These are phyloP conservation scores for Pangasius djambal DNA, from an alignment of 2,797 vertebrate genomes.

Conservation along the genomic window DNA sequence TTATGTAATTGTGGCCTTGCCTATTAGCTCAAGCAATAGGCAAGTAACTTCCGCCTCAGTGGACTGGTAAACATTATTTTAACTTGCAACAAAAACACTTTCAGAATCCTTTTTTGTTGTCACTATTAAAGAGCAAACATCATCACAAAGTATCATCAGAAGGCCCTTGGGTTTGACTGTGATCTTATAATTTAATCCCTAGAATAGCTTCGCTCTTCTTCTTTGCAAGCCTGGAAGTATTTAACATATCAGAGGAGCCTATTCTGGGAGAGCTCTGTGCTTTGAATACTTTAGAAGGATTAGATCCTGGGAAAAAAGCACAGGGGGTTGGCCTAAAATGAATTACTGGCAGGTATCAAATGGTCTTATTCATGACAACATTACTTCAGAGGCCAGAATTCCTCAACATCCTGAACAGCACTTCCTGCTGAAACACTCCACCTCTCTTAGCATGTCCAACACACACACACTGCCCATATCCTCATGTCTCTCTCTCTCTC, in stretches of 20 bases:
- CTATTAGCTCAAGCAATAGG: background rate
- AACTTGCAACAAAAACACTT: background rate
- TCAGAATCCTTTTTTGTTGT: background rate
- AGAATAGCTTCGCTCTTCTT: constrained; percentile 8
- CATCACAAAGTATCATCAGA: background rate
- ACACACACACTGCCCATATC: constrained; percentile 38
- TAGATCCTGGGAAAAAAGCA: constrained; percentile 16
- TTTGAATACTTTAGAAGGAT: constrained; percentile 43
- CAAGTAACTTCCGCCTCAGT: background rate
- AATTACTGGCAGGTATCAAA: constrained; percentile 43
- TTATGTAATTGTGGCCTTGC: background rate
- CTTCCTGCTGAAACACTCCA: constrained; percentile 16
- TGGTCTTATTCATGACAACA: constrained; percentile 32
- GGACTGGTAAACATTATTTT: background rate
- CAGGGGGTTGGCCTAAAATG: background rate
- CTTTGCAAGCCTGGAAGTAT: constrained; percentile 26
- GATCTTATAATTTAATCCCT: constrained; percentile 4
- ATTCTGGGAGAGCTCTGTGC: constrained; percentile 2
- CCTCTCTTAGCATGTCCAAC: background rate
- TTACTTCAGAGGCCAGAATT: constrained; percentile 40
- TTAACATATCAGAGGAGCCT: constrained; percentile 29
- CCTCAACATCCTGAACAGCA: constrained; percentile 9
- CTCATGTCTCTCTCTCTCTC: background rate
- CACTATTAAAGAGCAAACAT: background rate
- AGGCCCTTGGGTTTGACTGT: background rate